Percentiles rank a stretch among this genome's conserved stretches.
These are phyloP conservation scores for Magallana nippona DNA, from an alignment of 2,888 invertebrate species.

Conservation along the genomic window DNA sequence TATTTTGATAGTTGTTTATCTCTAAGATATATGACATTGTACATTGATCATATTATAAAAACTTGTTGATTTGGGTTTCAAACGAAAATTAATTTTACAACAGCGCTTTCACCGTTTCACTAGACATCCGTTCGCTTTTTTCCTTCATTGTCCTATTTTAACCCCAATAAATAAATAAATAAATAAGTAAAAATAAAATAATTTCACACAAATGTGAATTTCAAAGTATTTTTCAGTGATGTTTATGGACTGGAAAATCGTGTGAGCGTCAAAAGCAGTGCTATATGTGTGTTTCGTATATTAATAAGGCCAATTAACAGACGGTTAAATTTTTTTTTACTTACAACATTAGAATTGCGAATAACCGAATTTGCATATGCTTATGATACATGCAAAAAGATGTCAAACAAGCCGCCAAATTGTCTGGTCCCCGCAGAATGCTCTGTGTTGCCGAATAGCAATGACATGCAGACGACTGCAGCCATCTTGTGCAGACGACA, in stretches of 20 bases:
- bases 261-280: not conserved
- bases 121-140: not conserved
- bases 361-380: constrained; percentile 5
- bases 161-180: not conserved
- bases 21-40: not conserved
- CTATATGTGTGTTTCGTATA: not conserved
- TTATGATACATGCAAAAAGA: constrained; percentile 32
- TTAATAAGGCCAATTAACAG: constrained; percentile 7
- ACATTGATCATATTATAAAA: not conserved
- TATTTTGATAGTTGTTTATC: not conserved
- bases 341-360: not conserved
- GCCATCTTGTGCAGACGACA: not conserved
- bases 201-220: too few species aligned
- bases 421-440: not conserved
- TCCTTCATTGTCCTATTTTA: not conserved
- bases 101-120: too few species aligned
- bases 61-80: not conserved
- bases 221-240: too few species aligned
- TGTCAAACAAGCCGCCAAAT: not conserved
- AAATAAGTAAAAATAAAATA: not conserved
- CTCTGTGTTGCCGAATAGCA: not conserved
- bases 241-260: not conserved
- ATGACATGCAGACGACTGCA: not conserved
- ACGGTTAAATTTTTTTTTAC: not conserved
- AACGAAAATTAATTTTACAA: not conserved